Percentiles rank a stretch among this genome's conserved stretches.
Conservation (phyloP, 2,797 vertebrate genomes). For the Sebastes diploproa region DNA sequence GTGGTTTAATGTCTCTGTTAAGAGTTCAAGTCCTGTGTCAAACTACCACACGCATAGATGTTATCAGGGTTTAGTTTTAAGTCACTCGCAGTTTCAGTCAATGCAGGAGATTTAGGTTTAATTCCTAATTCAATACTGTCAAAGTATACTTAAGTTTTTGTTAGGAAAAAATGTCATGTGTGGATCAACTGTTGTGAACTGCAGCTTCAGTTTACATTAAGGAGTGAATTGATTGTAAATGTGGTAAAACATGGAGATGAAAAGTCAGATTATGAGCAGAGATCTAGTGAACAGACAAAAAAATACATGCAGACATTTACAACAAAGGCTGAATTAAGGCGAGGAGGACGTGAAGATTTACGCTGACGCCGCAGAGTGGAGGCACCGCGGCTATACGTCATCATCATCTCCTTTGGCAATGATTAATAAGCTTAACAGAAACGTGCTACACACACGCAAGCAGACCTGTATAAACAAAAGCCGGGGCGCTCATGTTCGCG, state of each 20-base stretch:
- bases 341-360: conserved; percentile 27
- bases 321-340: neutral
- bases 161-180: neutral
- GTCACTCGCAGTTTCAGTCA: neutral
- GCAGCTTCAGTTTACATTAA: neutral
- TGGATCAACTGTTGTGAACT: neutral
- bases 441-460: conserved; percentile 31
- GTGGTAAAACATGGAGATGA: neutral
- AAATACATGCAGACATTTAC: neutral
- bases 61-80: conserved; percentile 28
- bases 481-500: neutral
- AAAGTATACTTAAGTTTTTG: neutral
- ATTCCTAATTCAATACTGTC: neutral
- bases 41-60: conserved; percentile 24
- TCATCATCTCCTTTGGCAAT: conserved; percentile 49
- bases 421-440: conserved; percentile 69
- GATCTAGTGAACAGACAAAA: neutral
- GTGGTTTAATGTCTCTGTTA: conserved; percentile 42
- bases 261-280: neutral
- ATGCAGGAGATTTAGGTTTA: neutral
- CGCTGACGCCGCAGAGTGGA: conserved; percentile 47
- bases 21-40: conserved; percentile 45
- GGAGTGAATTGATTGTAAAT: neutral
- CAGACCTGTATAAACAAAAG: conserved; percentile 26
- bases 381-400: conserved; percentile 10